These are phyloP conservation scores for Heterotis niloticus DNA, from an alignment of 2,113 vertebrate genomes.

Conservation along the genomic window DNA sequence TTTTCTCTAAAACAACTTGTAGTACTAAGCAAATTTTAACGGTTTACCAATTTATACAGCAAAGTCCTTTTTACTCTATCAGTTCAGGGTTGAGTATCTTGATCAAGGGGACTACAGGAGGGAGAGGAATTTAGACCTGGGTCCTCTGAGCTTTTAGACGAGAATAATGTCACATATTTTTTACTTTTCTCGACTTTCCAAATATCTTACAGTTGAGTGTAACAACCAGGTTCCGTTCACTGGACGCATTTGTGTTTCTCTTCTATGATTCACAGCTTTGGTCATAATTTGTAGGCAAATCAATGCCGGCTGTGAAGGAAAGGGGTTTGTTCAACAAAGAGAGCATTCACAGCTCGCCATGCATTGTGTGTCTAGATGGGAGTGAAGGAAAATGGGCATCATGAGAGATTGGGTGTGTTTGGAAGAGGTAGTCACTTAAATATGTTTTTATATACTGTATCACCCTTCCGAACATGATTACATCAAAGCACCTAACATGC, in stretches of 20 bases:
- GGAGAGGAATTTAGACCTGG: too few relatives aligned
- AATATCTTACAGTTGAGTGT: slow-evolving; percentile 14
- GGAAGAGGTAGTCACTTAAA: neutral
- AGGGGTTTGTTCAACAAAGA: slow-evolving; percentile 43
- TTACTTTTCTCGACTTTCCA: slow-evolving; percentile 12
- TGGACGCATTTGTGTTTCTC: slow-evolving; percentile 36
- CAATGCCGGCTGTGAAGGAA: slow-evolving; percentile 25
- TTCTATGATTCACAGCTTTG: slow-evolving; percentile 27
- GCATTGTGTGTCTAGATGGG: slow-evolving; percentile 35
- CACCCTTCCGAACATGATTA: too few relatives aligned
- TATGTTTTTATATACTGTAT: neutral
- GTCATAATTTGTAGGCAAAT: slow-evolving; percentile 38
- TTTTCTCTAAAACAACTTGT: neutral
- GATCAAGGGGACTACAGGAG: too few relatives aligned
- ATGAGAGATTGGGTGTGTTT: slow-evolving; percentile 25
- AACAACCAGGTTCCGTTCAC: slow-evolving; percentile 30
- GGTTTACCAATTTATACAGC: neutral
- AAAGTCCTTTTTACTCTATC: too few relatives aligned
- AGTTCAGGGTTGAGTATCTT: too few relatives aligned
- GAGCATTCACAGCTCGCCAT: slow-evolving; percentile 41
- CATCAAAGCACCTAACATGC: too few relatives aligned
- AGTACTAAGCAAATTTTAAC: neutral
- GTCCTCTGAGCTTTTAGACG: too few relatives aligned
- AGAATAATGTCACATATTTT: neutral
- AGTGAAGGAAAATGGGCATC: slow-evolving; percentile 35